Evolutionary conservation across 2,113 vertebrate genomes (phyloP), one percentile per base, ranked within the genome.

Genomic region (Prinia subflava): DNA sequence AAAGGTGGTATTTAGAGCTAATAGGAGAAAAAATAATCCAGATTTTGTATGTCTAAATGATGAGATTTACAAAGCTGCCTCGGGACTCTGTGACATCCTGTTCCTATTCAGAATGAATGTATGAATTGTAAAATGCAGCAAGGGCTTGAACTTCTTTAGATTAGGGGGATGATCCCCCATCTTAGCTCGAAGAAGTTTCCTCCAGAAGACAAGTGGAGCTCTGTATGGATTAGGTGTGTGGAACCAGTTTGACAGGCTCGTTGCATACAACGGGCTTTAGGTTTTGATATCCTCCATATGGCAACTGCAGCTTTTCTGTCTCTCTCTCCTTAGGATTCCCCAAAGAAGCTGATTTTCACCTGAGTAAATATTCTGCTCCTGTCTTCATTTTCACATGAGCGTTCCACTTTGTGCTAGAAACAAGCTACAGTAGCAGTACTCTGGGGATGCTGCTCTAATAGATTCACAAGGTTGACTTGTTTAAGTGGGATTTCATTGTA

Each of bases 401-500:
- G 4, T 95, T 96, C 74, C 35, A 59, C 80, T 87, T 75, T 14
- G 53, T 71, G 41, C 81, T 86, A 83, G 68, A 84, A 89, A 82
- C 56, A 62, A 3, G 52, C 94, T 82, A 78, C 23, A 1, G 91
- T 91, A 91, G 95, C 90, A 92, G 75, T 69, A 80, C 92, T 95
- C 95, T 86, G 69, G 90, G 95, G 96, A 96, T 39, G 79, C 91
- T 41, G 69, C 79, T 90, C 30, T 87, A 95, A 96, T 92, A 96
- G 91, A 97, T 89, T 96, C 96, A 89, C 55, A 92, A 73, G 95
- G 95, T 96, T 94, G 92, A 92, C 96, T 97, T 97, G 95, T 97
- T 95, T 96, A 92, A 97, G 93, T 97, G 96, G 96, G 96, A 97
- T 98, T 97, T 97, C 89, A 86, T 75, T 95, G 94, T 94, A 94